phyloP scores from a whole-genome alignment of 1,140 invertebrate species.

The Macrobrachium nipponense region DNA sequence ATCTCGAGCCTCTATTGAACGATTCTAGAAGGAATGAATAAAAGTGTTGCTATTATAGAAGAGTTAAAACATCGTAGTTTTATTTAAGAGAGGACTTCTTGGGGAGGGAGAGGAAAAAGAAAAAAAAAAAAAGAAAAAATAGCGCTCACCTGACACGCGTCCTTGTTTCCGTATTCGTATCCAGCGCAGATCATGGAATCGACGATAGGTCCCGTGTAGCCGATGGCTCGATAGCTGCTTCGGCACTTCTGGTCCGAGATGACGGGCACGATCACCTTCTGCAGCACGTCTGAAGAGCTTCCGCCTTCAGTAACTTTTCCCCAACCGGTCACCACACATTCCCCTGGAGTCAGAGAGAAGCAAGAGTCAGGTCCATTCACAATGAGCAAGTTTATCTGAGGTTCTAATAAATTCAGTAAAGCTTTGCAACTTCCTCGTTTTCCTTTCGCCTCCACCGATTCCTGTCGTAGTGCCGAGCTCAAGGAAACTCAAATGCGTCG shows the following conservation, averaged over 20 bases:
- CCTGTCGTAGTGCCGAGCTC: too few relatives aligned
- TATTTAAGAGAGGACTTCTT: slow-evolving; percentile 64
- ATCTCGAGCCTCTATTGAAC: too few relatives aligned
- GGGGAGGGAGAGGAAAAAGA: slow-evolving; percentile 1
- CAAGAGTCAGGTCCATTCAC: not conserved
- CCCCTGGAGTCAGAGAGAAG: not conserved
- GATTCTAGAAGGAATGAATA: too few relatives aligned
- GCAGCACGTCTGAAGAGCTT: slow-evolving; percentile 26
- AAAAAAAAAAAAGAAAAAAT: not conserved
- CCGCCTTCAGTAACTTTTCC: slow-evolving; percentile 32
- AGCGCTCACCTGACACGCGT: slow-evolving; percentile 52
- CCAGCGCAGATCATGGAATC: slow-evolving; percentile 56
- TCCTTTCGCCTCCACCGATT: too few relatives aligned
- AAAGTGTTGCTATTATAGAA: too few relatives aligned
- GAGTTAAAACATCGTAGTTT: not conserved
- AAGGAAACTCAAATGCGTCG: too few relatives aligned
- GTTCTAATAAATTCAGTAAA: too few relatives aligned
- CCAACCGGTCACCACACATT: slow-evolving; percentile 51
- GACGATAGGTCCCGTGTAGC: slow-evolving; percentile 48
- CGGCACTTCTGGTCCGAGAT: slow-evolving; percentile 34
- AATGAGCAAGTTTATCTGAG: too few relatives aligned
- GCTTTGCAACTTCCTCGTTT: too few relatives aligned
- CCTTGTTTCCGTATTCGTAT: slow-evolving; percentile 24
- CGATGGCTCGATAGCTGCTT: slow-evolving; percentile 24
- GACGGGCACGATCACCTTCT: slow-evolving; percentile 54